These are phyloP conservation scores for Pteromalus puparum DNA, from an alignment of 1,140 invertebrate species.

Conservation along the genomic window DNA sequence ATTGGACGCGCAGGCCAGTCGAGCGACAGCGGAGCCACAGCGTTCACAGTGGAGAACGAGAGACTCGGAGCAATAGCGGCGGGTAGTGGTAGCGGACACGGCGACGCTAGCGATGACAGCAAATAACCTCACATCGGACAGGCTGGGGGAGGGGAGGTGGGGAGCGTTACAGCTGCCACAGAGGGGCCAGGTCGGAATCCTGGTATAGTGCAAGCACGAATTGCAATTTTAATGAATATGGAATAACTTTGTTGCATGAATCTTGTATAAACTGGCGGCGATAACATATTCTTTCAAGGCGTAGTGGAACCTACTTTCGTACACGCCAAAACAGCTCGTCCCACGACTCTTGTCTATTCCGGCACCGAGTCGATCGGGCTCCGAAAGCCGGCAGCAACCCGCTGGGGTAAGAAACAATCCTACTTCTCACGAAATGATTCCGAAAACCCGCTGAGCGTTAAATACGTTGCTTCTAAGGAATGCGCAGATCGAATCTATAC, in stretches of 20 bases:
- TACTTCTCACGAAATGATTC: background rate
- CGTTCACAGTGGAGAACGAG: constrained; percentile 67
- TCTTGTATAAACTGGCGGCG: constrained; percentile 29
- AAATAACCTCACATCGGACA: constrained; percentile 68
- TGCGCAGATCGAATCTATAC: constrained; percentile 74
- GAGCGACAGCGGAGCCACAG: constrained; percentile 72
- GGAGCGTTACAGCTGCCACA: constrained; percentile 64
- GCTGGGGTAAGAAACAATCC: constrained; percentile 71
- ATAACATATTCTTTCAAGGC: constrained; percentile 62
- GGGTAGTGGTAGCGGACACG: constrained; percentile 68
- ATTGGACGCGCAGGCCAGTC: constrained; percentile 58
- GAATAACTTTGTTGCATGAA: no score
- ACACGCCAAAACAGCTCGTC: constrained; percentile 80
- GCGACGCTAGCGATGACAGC: constrained; percentile 72
- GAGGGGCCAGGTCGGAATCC: constrained; percentile 69
- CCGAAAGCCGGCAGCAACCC: constrained; percentile 73
- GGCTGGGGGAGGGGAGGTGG: no score
- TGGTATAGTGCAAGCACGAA: constrained; percentile 57
- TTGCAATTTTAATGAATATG: background rate
- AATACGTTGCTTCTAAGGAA: constrained; percentile 64
- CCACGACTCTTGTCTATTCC: constrained; percentile 80
- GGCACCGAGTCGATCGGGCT: constrained; percentile 78
- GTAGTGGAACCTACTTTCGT: constrained; percentile 71
- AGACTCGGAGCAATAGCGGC: constrained; percentile 72
- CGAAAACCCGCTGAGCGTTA: background rate